These are phyloP conservation scores for Parazoanthus atlanticus DNA, from an alignment of 92 coral and sea anemone species.

Conservation along the genomic window DNA sequence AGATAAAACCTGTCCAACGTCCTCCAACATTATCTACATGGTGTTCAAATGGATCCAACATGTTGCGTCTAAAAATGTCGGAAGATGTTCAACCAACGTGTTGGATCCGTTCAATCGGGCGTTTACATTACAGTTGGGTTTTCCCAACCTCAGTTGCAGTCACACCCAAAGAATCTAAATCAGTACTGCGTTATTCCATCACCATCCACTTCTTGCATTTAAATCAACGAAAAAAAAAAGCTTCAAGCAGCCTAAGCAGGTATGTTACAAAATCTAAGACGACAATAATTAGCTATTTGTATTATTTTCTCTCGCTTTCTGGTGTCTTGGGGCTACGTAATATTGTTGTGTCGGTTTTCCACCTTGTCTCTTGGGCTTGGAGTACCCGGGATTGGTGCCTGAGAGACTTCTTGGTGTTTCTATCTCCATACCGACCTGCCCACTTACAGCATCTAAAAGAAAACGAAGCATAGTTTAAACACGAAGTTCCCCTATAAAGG, in stretches of 20 bases:
- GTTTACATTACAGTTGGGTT: too few relatives aligned
- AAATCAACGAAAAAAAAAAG: background rate
- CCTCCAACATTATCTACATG: too few relatives aligned
- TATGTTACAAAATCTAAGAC: constrained; percentile 1
- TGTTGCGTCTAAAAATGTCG: too few relatives aligned
- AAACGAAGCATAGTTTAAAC: background rate
- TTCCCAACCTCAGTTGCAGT: too few relatives aligned
- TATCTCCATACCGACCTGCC: constrained; percentile 2
- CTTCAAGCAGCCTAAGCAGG: background rate
- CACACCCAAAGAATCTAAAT: too few relatives aligned
- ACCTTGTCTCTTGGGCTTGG: constrained; percentile 58
- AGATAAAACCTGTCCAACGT: too few relatives aligned
- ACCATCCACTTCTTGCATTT: too few relatives aligned
- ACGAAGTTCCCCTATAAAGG: background rate
- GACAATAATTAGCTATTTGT: constrained; percentile 9
- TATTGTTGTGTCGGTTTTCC: constrained; percentile 71
- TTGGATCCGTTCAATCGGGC: too few relatives aligned
- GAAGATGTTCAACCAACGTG: too few relatives aligned
- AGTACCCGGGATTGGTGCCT: constrained; percentile 15
- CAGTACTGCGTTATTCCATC: too few relatives aligned
- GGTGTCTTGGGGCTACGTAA: constrained; percentile 76
- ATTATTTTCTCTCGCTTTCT: constrained; percentile 60
- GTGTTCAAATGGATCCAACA: too few relatives aligned
- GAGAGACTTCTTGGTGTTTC: constrained; percentile 27
- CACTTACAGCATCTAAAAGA: constrained; percentile 7